phyloP scores from a whole-genome alignment of 2,113 vertebrate genomes.

The Rhinolophus ferrumequinum region DNA sequence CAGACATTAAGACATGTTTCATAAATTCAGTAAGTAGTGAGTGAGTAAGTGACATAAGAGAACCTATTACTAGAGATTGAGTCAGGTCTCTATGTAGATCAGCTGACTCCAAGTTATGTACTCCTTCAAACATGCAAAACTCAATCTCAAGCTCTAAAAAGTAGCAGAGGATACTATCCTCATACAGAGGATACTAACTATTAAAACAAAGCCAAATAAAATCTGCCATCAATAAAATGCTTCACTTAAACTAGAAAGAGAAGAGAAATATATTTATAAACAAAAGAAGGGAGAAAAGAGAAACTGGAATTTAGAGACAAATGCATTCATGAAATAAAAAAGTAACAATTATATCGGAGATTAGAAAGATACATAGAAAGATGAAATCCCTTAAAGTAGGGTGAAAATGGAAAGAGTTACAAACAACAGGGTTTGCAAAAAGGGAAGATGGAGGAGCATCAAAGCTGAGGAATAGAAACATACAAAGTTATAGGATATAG shows the following conservation, averaged over 20 bases:
- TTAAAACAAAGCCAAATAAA: neutral
- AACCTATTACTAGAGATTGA: neutral
- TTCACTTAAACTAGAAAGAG: neutral
- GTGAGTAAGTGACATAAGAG: neutral
- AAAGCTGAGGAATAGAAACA: neutral
- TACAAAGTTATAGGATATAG: neutral
- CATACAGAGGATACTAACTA: neutral
- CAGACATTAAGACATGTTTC: neutral
- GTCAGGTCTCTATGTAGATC: neutral
- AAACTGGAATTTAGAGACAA: neutral
- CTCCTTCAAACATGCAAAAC: neutral
- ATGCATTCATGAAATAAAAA: neutral
- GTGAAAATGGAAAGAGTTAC: neutral
- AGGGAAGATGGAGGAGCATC: neutral
- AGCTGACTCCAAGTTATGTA: neutral
- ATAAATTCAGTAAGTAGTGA: neutral
- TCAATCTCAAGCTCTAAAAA: slow-evolving; percentile 7
- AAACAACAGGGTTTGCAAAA: neutral
- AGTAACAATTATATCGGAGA: neutral
- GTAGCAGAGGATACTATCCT: neutral
- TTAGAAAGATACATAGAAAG: slow-evolving; percentile 19
- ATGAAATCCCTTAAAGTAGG: neutral
- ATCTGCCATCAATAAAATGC: neutral
- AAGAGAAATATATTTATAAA: neutral
- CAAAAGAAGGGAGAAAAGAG: neutral